Base-by-base conservation (phyloP, 2,113 vertebrate genomes). In the Macrotis lagotis region DNA sequence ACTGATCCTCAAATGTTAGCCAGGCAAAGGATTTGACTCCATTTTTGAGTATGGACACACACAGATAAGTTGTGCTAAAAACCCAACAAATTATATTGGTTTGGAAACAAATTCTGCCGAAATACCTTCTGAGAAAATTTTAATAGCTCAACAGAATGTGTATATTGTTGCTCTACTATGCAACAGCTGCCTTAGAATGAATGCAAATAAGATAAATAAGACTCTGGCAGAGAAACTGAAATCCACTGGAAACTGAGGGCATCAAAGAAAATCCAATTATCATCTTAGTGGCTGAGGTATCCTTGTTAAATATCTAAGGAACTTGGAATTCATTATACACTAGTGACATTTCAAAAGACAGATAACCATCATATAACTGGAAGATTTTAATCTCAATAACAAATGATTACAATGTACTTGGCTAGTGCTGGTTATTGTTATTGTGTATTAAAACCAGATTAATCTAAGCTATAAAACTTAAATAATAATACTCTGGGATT, bases 321-420 rank as follows among this genome's bases (percentile, higher is more conserved):
- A 91, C 9, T 2, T 49, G 93, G 55, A 10, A 24, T 89, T 28
- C 28, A 14, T 92, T 28, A 89, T 31, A 10, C 49, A 47, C n/a
- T 22, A n/a, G 28, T 14, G 49, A 47, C 90, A 53, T 94, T 47
- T 48, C 3, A 51, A 91, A 50, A 93, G 52, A 92, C 48, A 93
- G 66, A 48, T 48, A 83, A 83, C 66, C n/a, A 89, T 50, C 93
- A 90, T 49, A 93, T 47, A 55, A 91, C 94, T n/a, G 88, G n/a
- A 24, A 97, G 74, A 96, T 97, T 91, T 96, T 96, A 89, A 93
- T 94, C 90, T 96, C 91, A 89, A 25, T 93, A 96, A 96, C 74
- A 94, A 96, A 95, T 44, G 83, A 11, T 48, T 93, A 95, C 88
- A 92, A 89, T 74, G 51, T 48, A 89, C 19, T n/a, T 91, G 51